Evolutionary conservation across 2,797 vertebrate genomes (phyloP).

Genomic region (Argentina silus): DNA sequence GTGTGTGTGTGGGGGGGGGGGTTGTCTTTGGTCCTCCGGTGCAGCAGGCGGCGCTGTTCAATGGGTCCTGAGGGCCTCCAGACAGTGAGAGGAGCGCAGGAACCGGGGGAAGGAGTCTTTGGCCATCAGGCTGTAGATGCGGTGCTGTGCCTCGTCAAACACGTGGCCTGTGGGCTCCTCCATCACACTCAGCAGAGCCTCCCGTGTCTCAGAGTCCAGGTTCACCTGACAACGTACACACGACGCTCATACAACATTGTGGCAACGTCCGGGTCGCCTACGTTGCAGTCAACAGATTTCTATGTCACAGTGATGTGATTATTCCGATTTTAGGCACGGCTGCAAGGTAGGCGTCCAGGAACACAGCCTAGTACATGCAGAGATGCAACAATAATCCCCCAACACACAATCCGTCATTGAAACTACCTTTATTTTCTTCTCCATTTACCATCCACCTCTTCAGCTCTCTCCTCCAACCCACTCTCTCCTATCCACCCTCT

Average conservation of each 20-base stretch:
- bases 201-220: slow-evolving; percentile 79
- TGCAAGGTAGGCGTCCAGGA: no score
- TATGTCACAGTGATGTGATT: no score
- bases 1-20: background rate
- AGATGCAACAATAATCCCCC: no score
- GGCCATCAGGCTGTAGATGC: slow-evolving; percentile 81
- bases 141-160: slow-evolving; percentile 78
- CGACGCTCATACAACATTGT: background rate
- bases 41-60: slow-evolving; percentile 10
- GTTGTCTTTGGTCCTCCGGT: background rate
- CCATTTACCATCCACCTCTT: no score
- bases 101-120: slow-evolving; percentile 85
- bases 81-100: slow-evolving; percentile 73
- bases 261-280: background rate
- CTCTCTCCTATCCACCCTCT: no score
- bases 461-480: no score
- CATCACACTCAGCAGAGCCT: slow-evolving; percentile 67
- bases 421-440: no score
- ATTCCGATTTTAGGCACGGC: no score
- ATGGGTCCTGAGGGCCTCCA: slow-evolving; percentile 47
- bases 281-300: no score
- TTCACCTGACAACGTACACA: slow-evolving; percentile 75
- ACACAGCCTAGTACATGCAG: no score
- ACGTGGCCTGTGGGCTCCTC: slow-evolving; percentile 63
- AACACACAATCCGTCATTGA: no score